Percentiles rank a stretch among this genome's conserved stretches.
phyloP scores from a whole-genome alignment of 2,113 vertebrate species.

The Macquaria australasica region DNA sequence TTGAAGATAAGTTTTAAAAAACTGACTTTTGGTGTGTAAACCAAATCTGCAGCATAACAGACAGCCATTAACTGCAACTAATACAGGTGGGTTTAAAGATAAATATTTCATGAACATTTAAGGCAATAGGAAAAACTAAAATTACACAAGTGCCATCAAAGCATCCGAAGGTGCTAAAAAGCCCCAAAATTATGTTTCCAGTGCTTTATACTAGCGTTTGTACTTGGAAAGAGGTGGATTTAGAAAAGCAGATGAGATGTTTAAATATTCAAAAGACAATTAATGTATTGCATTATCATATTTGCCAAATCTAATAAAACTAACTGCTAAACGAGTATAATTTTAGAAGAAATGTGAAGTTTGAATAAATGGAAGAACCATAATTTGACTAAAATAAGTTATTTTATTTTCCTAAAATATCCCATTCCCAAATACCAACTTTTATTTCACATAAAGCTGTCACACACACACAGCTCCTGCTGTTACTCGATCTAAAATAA shows the following conservation, averaged over 20 bases:
- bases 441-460: background rate
- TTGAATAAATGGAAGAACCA: background rate
- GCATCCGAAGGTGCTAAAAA: background rate
- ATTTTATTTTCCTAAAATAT: conserved; percentile 4
- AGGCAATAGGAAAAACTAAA: background rate
- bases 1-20: background rate
- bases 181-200: background rate
- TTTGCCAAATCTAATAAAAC: background rate
- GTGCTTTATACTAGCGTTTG: background rate
- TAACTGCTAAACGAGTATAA: background rate
- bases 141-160: background rate
- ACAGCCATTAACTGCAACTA: background rate
- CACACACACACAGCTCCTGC: background rate
- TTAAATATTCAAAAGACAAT: background rate
- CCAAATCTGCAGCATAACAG: background rate
- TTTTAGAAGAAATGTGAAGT: background rate
- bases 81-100: background rate
- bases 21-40: background rate
- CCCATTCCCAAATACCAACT: too few species aligned
- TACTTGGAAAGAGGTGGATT: background rate
- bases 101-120: conserved; percentile 2
- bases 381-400: background rate
- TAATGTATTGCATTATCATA: background rate
- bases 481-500: background rate
- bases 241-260: background rate